These are phyloP conservation scores for Pangasius larnaudii DNA, from an alignment of 2,797 vertebrate genomes.

Conservation along the genomic window DNA sequence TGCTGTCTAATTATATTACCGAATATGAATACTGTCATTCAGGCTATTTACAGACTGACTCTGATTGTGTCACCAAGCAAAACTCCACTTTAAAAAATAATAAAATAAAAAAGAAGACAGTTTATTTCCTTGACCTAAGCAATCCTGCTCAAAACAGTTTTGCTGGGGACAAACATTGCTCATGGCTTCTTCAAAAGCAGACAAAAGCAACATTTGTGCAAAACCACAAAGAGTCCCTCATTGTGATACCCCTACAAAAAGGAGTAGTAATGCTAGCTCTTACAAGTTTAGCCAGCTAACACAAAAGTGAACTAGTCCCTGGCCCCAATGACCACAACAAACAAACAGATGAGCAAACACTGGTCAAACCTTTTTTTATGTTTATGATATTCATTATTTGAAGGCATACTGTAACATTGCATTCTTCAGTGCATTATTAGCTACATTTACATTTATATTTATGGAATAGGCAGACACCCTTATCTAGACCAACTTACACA, in stretches of 20 bases:
- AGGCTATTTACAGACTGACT: neutral
- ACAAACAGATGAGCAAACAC: neutral
- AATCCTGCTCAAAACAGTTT: neutral
- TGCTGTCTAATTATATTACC: slow-evolving; percentile 18
- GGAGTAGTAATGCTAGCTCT: neutral
- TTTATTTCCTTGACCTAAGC: neutral
- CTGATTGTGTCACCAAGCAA: neutral
- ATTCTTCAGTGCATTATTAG: neutral
- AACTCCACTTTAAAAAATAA: neutral
- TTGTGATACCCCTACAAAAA: neutral
- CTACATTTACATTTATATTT: neutral
- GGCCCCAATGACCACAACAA: neutral
- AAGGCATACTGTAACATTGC: neutral
- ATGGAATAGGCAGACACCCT: neutral
- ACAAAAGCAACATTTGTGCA: neutral
- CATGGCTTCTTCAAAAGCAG: neutral
- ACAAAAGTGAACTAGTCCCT: neutral
- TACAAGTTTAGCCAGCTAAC: neutral
- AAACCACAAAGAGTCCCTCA: neutral
- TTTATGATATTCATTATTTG: neutral
- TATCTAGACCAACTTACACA: neutral
- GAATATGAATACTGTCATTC: slow-evolving; percentile 42
- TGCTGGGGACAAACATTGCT: neutral
- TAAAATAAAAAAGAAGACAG: neutral
- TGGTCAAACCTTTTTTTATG: neutral